phyloP scores from a whole-genome alignment of 2,113 vertebrate genomes.

The Bubo scandiacus region DNA sequence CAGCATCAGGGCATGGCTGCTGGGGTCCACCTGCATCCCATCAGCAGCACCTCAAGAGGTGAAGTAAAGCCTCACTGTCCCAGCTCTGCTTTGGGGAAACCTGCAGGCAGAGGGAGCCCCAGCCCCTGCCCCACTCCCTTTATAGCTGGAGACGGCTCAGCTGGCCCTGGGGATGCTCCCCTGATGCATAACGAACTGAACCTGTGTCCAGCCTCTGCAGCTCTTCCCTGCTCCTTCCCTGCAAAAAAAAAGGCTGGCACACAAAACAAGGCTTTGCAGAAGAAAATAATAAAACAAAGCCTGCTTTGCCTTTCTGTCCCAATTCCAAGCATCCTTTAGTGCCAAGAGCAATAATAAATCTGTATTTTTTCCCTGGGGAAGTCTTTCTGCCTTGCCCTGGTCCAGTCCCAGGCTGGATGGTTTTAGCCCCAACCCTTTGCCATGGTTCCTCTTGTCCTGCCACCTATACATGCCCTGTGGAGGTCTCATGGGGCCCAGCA shows the following conservation, averaged over 20 bases:
- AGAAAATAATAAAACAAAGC: background rate
- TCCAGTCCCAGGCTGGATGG: fast-evolving
- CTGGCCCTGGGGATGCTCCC: background rate
- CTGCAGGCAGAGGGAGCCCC: background rate
- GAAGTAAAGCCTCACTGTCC: fast-evolving
- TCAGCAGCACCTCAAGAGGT: fast-evolving
- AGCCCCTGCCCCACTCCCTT: fast-evolving
- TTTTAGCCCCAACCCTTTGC: background rate
- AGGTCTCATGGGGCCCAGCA: background rate
- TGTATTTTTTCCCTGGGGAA: background rate
- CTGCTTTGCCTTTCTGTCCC: background rate
- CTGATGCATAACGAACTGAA: background rate
- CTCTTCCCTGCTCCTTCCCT: background rate
- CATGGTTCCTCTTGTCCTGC: background rate
- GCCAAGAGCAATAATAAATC: background rate
- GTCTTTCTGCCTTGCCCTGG: background rate
- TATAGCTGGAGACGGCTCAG: background rate
- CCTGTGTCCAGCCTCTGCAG: background rate
- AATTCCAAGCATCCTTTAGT: background rate
- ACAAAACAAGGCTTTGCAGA: background rate
- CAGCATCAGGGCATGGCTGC: fast-evolving
- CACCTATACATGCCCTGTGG: fast-evolving
- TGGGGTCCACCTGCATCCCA: background rate
- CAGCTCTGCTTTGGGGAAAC: background rate
- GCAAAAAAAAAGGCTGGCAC: background rate